phyloP scores from a whole-genome alignment of 1,140 invertebrate species.

The Bombus huntii region DNA sequence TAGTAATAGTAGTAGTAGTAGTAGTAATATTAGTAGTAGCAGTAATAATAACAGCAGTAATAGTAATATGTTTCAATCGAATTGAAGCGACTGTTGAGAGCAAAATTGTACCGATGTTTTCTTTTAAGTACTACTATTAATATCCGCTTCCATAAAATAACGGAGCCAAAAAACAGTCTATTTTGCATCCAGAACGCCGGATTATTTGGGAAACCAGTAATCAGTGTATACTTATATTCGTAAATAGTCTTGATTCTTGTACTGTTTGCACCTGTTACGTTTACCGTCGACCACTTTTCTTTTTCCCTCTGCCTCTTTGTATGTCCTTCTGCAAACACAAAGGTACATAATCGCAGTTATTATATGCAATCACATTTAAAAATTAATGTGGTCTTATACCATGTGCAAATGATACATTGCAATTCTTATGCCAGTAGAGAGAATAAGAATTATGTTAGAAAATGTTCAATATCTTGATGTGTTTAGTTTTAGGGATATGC shows the following conservation, averaged over 20 bases:
- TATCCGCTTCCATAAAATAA: neutral
- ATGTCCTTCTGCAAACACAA: slow-evolving; percentile 77
- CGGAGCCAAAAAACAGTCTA: neutral
- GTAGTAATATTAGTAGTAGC: neutral
- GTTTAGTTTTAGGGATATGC: neutral
- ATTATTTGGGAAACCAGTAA: slow-evolving; percentile 45
- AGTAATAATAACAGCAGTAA: neutral
- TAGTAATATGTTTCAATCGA: neutral
- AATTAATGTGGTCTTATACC: neutral
- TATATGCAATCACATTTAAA: slow-evolving; percentile 19
- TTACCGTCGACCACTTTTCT: slow-evolving; percentile 76
- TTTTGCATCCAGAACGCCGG: slow-evolving; percentile 1
- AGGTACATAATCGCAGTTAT: slow-evolving; percentile 20
- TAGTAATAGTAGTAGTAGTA: neutral
- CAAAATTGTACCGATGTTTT: slow-evolving; percentile 23
- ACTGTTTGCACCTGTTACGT: slow-evolving; percentile 77
- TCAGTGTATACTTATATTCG: slow-evolving; percentile 63
- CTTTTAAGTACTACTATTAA: slow-evolving; percentile 38
- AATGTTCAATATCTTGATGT: neutral
- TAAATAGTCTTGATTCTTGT: slow-evolving; percentile 79
- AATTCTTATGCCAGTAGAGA: neutral
- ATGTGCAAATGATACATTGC: slow-evolving; percentile 12
- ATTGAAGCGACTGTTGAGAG: slow-evolving; percentile 7
- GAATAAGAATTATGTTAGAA: neutral
- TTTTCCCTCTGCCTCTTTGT: slow-evolving; percentile 74